Evolutionary conservation across 2,888 invertebrate genomes (phyloP).

Genomic region (Dicyrtomina minuta): DNA sequence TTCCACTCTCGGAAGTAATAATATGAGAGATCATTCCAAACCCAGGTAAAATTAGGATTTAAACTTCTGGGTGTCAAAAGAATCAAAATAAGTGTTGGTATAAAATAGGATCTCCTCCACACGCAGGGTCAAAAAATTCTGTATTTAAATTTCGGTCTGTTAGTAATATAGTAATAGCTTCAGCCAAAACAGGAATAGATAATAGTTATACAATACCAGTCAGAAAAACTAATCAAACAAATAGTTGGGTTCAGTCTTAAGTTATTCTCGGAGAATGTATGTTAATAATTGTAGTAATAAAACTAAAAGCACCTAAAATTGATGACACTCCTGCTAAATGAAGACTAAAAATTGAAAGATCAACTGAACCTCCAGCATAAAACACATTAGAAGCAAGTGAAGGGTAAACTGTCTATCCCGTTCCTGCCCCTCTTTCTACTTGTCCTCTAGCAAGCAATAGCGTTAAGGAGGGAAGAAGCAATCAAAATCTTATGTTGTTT

Average conservation of each 20-base stretch:
- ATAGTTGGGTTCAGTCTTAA: conserved; percentile 69
- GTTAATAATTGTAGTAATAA: conserved; percentile 75
- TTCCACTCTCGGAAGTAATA: conserved; percentile 72
- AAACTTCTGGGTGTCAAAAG: conserved; percentile 84
- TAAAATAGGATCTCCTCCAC: conserved; percentile 77
- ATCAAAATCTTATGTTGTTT: conserved; percentile 83
- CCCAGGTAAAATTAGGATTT: conserved; percentile 80
- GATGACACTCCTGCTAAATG: conserved; percentile 73
- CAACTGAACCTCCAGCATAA: conserved; percentile 69
- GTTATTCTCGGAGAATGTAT: conserved; percentile 64
- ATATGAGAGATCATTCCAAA: conserved; percentile 80
- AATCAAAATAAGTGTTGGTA: conserved; percentile 86
- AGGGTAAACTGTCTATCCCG: conserved; percentile 77
- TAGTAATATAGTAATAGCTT: conserved; percentile 76
- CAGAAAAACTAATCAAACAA: conserved; percentile 72
- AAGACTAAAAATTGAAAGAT: conserved; percentile 74
- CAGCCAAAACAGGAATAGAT: conserved; percentile 74
- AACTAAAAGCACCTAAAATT: conserved; percentile 76
- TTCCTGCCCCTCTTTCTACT: conserved; percentile 71
- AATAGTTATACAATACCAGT: conserved; percentile 67
- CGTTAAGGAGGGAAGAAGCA: conserved; percentile 70
- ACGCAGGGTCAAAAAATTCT: conserved; percentile 76
- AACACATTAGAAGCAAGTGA: conserved; percentile 67
- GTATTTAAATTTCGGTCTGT: conserved; percentile 79
- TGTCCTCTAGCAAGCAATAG: conserved; percentile 66